Evolutionary conservation across 2,888 invertebrate species (phyloP).

Genomic region (Drosophila colorata): DNA sequence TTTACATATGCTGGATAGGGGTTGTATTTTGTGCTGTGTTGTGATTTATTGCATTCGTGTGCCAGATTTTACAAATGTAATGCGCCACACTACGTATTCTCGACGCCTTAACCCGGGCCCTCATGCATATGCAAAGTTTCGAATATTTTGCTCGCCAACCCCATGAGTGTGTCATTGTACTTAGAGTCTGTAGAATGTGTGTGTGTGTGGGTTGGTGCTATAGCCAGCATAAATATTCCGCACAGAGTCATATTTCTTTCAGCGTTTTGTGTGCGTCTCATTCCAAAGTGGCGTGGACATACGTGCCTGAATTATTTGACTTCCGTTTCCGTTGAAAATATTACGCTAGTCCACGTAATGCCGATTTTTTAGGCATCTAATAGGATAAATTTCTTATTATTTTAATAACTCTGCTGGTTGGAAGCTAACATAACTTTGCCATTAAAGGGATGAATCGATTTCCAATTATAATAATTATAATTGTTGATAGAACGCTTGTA

Average conservation of each 20-base stretch:
- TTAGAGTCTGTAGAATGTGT: constrained; percentile 39
- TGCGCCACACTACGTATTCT: constrained; percentile 60
- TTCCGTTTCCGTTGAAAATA: constrained; percentile 54
- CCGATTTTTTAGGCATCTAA: not conserved
- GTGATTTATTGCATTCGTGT: constrained; percentile 84
- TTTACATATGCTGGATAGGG: constrained; percentile 31
- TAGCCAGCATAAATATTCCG: constrained; percentile 70
- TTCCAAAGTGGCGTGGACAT: constrained; percentile 73
- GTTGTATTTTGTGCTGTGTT: constrained; percentile 69
- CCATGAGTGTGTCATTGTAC: constrained; percentile 65
- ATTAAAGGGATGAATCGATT: no score
- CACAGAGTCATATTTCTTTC: constrained; percentile 74
- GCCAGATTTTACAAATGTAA: constrained; percentile 83
- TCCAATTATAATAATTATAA: not conserved
- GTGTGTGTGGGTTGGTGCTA: constrained; percentile 25
- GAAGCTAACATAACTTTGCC: no score
- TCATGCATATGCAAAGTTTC: constrained; percentile 81
- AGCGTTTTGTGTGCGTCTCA: constrained; percentile 70
- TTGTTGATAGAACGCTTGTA: not conserved
- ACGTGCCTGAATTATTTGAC: constrained; percentile 80
- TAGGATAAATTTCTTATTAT: constrained; percentile 26
- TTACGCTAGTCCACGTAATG: constrained; percentile 6
- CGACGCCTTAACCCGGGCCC: constrained; percentile 9
- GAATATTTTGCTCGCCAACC: constrained; percentile 71
- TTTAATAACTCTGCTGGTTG: constrained; percentile 22